Evolutionary conservation across 2,797 vertebrate species (phyloP).

Genomic region (Adrianichthys oophorus): DNA sequence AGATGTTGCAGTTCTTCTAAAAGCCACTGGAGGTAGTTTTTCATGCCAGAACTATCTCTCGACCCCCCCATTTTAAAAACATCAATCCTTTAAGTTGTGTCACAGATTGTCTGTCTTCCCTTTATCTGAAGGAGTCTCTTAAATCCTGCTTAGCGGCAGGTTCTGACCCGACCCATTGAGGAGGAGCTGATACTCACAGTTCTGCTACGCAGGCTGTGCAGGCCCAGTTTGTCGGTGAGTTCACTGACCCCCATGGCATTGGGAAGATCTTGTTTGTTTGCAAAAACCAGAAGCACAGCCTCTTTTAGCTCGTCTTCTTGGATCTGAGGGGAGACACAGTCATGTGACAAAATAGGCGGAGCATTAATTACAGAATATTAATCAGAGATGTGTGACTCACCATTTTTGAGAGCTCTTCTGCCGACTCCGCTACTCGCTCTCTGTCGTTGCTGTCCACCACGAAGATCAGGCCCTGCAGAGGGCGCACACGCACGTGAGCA

Average conservation of each 20-base stretch:
- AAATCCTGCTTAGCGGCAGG: too few relatives aligned
- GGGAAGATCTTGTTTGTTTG: slow-evolving; percentile 91
- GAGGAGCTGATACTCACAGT: slow-evolving; percentile 71
- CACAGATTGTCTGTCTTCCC: too few relatives aligned
- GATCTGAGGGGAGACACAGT: slow-evolving; percentile 59
- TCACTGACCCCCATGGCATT: slow-evolving; percentile 86
- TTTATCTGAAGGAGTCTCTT: too few relatives aligned
- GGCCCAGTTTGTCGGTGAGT: slow-evolving; percentile 84
- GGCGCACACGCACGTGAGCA: neutral
- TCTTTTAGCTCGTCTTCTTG: slow-evolving; percentile 87
- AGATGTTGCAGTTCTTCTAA: too few relatives aligned
- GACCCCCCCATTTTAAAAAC: too few relatives aligned
- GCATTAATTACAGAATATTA: neutral
- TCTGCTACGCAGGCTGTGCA: slow-evolving; percentile 79
- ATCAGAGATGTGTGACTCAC: slow-evolving; percentile 54
- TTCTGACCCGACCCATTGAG: too few relatives aligned
- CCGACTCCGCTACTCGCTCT: slow-evolving; percentile 83
- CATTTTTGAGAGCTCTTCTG: slow-evolving; percentile 86
- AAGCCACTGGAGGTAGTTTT: too few relatives aligned
- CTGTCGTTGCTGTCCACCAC: slow-evolving; percentile 90
- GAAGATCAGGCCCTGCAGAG: slow-evolving; percentile 85
- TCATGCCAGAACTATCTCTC: too few relatives aligned
- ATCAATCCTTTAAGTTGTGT: too few relatives aligned
- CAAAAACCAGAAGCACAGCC: slow-evolving; percentile 85
- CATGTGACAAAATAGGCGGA: neutral